phyloP scores from a whole-genome alignment of 2,888 invertebrate genomes.

The Siphlonurus alternatus region DNA sequence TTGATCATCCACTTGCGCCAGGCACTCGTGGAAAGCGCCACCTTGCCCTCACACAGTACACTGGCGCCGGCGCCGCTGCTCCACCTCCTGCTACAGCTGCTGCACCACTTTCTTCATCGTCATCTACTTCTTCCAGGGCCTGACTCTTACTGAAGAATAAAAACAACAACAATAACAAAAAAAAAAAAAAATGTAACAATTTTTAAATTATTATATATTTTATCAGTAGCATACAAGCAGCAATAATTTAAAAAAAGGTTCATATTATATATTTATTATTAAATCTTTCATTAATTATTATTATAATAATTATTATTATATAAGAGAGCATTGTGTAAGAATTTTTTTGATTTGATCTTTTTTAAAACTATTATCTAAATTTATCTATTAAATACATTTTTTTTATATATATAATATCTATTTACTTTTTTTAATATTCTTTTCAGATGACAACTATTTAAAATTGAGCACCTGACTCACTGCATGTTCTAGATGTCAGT shows the following conservation, averaged over 20 bases:
- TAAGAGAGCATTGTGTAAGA: not conserved
- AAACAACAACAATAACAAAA: not conserved
- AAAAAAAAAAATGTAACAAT: no score
- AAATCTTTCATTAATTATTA: not conserved
- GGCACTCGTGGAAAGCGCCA: conserved; percentile 15
- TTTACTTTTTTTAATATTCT: conserved; percentile 5
- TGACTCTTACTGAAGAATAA: not conserved
- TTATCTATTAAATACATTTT: not conserved
- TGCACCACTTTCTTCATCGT: not conserved
- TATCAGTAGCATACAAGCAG: not conserved
- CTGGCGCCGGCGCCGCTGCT: conserved; percentile 8
- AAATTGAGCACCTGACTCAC: conserved; percentile 17
- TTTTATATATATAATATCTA: not conserved
- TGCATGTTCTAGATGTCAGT: conserved; percentile 14
- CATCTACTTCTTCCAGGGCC: not conserved
- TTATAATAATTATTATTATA: not conserved
- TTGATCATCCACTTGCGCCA: conserved; percentile 13
- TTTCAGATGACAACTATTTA: conserved; percentile 15
- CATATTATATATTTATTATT: not conserved
- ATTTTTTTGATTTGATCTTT: conserved; percentile 4
- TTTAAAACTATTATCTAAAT: not conserved
- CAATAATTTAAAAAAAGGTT: not conserved
- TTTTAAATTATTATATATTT: not conserved
- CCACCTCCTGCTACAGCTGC: not conserved
- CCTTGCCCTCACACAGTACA: conserved; percentile 14